Base-by-base conservation (phyloP, 2,888 invertebrate species). In the Pecten maximus region DNA sequence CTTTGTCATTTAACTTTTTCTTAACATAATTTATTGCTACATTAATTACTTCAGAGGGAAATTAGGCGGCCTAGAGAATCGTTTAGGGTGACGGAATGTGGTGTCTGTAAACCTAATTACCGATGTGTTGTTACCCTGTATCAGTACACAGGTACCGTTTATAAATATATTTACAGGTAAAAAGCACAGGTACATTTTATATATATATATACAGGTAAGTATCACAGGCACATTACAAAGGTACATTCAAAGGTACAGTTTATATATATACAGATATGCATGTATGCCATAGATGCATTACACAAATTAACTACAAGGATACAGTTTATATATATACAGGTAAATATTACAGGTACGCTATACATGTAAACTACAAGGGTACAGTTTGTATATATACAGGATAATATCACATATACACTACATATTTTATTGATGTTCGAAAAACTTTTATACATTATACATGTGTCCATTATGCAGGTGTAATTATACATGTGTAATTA, bases 11-110 rank as follows among this genome's bases (percentile, higher is more conserved):
- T 74, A 16, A 28, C 23, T 35, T 74, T 74, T 74, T 74, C 74
- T 74, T 74, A 74, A 74, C 74, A 74, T 74, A 74, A 74, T 74
- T 74, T 74, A 74, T 74, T 74, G 74, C 28, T 74, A 74, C 74
- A 74, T 74, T 74, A 74, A 74, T 74, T 74, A 74, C 35, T 74
- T 74, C 35, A 35, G 74, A 74, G 74, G 35, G 28, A 74, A 74
- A 74, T 74, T 74, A 74, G 74, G 74, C 74, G 23, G 74, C 74
- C 35, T 35, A 4, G 12, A 35, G 74, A 35, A 74, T 35, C 74
- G 74, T 35, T 74, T 28, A 74, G 74, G 28, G 74, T 74, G 74
- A 74, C 74, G 74, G 74, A 35, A 35, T 74, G 74, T 74, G 74
- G 74, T 74, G 35, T 74, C 35, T 35, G 74, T 35, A 74, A 74